phyloP scores from a whole-genome alignment of 1,140 invertebrate genomes.

The Eurosta solidaginis region DNA sequence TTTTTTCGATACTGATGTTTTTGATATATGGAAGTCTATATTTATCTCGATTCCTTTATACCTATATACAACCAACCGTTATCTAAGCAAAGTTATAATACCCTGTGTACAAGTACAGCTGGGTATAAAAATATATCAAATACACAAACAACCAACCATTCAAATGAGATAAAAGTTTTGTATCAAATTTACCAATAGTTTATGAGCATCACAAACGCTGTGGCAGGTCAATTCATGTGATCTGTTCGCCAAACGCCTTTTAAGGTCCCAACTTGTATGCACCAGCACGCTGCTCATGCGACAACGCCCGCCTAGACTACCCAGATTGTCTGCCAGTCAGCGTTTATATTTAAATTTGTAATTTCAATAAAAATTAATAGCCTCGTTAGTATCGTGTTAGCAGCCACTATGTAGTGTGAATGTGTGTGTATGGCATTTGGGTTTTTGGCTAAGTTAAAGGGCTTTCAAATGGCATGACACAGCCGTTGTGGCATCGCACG shows the following conservation, averaged over 20 bases:
- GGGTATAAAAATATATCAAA: no score
- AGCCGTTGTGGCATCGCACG: background rate
- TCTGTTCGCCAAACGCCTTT: conserved; percentile 1
- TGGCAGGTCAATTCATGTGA: conserved; percentile 16
- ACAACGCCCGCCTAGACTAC: background rate
- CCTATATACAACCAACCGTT: no score
- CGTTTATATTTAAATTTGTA: conserved; percentile 12
- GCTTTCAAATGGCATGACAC: background rate
- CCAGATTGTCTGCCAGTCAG: no score
- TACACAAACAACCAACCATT: no score
- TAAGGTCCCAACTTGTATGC: background rate
- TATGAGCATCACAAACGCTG: conserved; percentile 10
- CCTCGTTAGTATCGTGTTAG: conserved; percentile 25
- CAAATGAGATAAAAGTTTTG: conserved; percentile 1
- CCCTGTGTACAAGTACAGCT: no score
- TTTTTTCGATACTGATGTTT: no score
- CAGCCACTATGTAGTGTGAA: background rate
- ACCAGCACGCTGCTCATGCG: background rate
- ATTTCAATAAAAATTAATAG: conserved; percentile 27
- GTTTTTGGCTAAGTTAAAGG: background rate
- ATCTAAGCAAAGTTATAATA: no score
- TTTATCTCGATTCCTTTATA: no score
- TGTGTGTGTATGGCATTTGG: background rate
- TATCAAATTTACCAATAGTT: conserved; percentile 25
- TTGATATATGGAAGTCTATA: no score